phyloP scores from a whole-genome alignment of 2,797 vertebrate genomes.

The Alauda arvensis region DNA sequence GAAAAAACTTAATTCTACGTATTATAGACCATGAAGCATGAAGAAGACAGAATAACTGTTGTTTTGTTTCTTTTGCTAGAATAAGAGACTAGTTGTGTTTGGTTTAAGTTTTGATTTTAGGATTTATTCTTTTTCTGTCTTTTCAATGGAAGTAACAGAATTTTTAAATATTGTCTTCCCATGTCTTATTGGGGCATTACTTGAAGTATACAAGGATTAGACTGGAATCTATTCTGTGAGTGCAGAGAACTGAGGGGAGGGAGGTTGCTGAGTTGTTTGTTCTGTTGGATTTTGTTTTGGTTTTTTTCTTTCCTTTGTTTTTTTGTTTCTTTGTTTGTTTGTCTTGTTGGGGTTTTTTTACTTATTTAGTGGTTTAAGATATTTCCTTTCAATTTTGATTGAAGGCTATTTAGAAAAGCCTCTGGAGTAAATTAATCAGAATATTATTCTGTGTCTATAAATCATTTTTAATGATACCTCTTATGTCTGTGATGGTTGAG shows the following conservation, averaged over 20 bases:
- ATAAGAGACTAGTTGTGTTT: background rate
- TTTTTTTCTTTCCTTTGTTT: background rate
- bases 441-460: background rate
- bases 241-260: background rate
- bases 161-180: background rate
- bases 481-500: background rate
- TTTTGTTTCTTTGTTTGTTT: no score
- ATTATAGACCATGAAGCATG: background rate
- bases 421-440: background rate
- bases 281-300: background rate
- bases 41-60: background rate
- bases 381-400: background rate
- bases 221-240: background rate
- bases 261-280: fast-evolving
- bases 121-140: background rate
- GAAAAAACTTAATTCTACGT: background rate
- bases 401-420: background rate
- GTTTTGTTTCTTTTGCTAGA: background rate
- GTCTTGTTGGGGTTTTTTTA: no score
- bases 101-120: background rate
- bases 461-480: background rate
- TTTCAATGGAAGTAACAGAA: background rate
- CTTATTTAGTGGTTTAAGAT: background rate
- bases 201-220: background rate
- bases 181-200: background rate